Percentiles rank a stretch among this genome's conserved stretches.
Conservation (phyloP, 2,113 vertebrate species). For the Indicator indicator region DNA sequence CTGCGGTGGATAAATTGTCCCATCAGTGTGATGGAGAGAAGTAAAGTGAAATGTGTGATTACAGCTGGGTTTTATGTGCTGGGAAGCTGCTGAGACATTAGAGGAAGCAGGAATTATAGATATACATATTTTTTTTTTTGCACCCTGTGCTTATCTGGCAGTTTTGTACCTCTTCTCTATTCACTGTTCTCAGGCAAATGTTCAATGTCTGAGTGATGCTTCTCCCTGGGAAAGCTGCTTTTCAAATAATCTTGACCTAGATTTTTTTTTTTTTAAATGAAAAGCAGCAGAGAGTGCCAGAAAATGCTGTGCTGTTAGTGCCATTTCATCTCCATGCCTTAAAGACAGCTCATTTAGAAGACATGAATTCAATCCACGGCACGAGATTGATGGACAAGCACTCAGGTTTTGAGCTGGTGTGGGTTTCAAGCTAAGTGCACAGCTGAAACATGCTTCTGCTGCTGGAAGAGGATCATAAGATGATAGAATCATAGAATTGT, state of each 20-base stretch:
- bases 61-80: constrained; percentile 61
- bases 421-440: not conserved
- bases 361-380: fast-evolving
- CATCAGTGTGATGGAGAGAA: constrained; percentile 65
- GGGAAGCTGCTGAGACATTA: constrained; percentile 48
- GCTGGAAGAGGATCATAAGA: not conserved
- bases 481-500: no score
- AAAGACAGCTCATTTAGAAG: not conserved
- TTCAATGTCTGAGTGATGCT: not conserved
- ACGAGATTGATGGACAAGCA: not conserved
- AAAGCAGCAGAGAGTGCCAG: not conserved
- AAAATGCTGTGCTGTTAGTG: not conserved
- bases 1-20: constrained; percentile 75
- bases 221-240: constrained; percentile 37
- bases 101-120: constrained; percentile 11
- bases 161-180: not conserved
- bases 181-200: constrained; percentile 52
- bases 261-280: not conserved
- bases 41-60: constrained; percentile 68
- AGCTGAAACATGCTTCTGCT: not conserved
- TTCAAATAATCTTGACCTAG: constrained; percentile 34
- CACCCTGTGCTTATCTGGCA: constrained; percentile 9
- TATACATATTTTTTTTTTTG: not conserved
- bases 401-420: not conserved
- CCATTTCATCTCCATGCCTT: not conserved